Percentiles rank a stretch among this genome's conserved stretches.
Conservation (phyloP, 2,888 invertebrate species). For the Sphaerophoria rueppellii region DNA sequence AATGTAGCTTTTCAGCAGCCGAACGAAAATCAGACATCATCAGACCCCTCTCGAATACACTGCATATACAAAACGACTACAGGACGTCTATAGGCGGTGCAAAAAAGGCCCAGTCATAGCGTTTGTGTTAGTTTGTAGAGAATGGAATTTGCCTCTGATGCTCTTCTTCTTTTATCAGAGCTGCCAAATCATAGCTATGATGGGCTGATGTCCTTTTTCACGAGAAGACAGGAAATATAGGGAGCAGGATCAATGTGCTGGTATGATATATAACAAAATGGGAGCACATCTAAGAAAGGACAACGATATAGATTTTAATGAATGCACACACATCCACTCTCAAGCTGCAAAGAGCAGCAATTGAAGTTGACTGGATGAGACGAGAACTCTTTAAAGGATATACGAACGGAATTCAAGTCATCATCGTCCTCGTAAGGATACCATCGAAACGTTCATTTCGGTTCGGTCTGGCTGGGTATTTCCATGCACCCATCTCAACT, state of each 20-base stretch:
- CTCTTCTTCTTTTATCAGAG: constrained; percentile 39
- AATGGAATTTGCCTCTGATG: not conserved
- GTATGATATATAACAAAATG: constrained; percentile 28
- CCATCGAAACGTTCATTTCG: constrained; percentile 15
- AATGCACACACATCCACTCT: constrained; percentile 56
- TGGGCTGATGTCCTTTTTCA: constrained; percentile 49
- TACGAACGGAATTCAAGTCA: constrained; percentile 22
- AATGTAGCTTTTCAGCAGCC: constrained; percentile 63
- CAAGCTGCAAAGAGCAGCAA: not conserved
- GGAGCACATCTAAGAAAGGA: constrained; percentile 29
- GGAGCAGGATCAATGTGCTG: constrained; percentile 53
- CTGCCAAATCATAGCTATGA: constrained; percentile 69
- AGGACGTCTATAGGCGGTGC: not conserved
- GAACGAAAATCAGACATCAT: constrained; percentile 49
- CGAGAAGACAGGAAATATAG: constrained; percentile 3
- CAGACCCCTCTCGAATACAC: constrained; percentile 46
- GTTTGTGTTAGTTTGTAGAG: not conserved
- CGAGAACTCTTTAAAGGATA: constrained; percentile 21
- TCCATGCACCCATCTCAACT: not conserved
- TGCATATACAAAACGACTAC: constrained; percentile 23
- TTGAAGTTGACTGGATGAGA: constrained; percentile 31
- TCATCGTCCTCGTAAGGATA: constrained; percentile 27
- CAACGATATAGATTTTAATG: constrained; percentile 58
- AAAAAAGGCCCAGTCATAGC: constrained; percentile 32
- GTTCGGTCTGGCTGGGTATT: constrained; percentile 16